These are phyloP conservation scores for Belgica antarctica DNA, from an alignment of 2,888 invertebrate species.

Conservation along the genomic window DNA sequence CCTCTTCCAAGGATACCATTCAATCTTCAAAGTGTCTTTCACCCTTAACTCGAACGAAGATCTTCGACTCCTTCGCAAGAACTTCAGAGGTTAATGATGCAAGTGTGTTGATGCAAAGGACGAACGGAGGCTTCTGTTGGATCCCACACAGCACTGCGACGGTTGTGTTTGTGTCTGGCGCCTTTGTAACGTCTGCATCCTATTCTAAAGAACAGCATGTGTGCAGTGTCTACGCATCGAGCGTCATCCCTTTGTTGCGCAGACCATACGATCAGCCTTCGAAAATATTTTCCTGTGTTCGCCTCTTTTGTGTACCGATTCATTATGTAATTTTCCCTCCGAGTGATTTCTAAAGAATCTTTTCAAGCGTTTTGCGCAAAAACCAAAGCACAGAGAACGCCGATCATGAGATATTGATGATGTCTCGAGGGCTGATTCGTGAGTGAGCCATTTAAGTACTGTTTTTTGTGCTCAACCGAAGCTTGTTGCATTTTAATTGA, in stretches of 20 bases:
- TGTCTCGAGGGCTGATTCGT: conserved; percentile 18
- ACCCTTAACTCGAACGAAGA: background rate
- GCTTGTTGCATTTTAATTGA: conserved; percentile 25
- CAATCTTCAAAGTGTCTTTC: background rate
- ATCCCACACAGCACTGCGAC: no score
- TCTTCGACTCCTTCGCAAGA: background rate
- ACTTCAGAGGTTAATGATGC: conserved; percentile 16
- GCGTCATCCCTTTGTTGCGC: background rate
- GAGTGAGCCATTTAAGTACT: background rate
- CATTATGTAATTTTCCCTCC: conserved; percentile 26
- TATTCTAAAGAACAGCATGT: conserved; percentile 30
- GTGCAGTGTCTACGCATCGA: background rate
- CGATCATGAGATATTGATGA: conserved; percentile 23
- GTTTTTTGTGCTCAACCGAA: background rate
- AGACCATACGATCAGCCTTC: background rate
- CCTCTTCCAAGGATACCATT: background rate
- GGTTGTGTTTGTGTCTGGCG: conserved; percentile 2
- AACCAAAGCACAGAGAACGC: background rate
- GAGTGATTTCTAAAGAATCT: conserved; percentile 11
- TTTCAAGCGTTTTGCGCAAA: background rate
- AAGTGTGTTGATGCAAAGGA: conserved; percentile 19
- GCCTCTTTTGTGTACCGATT: conserved; percentile 16
- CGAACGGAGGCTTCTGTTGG: background rate
- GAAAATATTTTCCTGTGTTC: background rate
- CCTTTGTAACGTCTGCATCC: conserved; percentile 25